Conservation (phyloP, 2,888 invertebrate species). For the Nowickia ferox region DNA sequence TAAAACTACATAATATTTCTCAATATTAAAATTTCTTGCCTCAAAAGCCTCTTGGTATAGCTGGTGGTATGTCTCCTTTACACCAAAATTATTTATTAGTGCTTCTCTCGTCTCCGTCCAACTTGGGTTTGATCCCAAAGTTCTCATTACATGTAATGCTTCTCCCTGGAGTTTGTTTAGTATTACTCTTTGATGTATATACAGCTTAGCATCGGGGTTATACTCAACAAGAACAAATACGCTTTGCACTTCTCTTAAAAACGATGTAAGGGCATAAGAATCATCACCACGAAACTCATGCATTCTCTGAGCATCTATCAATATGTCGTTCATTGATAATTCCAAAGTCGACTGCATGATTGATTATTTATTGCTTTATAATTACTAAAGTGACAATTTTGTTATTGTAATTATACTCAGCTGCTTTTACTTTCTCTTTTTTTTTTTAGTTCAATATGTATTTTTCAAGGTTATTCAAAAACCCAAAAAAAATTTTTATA, state of each 20-base stretch:
- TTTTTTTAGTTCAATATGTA: no score
- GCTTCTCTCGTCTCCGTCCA: conserved; percentile 52
- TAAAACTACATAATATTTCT: conserved; percentile 66
- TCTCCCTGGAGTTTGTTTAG: background rate
- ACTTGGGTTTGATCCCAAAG: conserved; percentile 53
- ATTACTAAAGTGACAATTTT: no score
- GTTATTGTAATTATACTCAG: no score
- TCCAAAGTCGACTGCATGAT: background rate
- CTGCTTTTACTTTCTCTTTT: no score
- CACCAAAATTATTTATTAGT: conserved; percentile 61
- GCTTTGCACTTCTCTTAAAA: conserved; percentile 49
- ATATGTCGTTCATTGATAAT: background rate
- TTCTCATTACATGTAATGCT: conserved; percentile 57
- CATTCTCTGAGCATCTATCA: conserved; percentile 23
- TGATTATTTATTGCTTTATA: background rate
- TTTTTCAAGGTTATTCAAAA: no score
- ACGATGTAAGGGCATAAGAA: conserved; percentile 26
- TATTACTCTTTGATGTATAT: conserved; percentile 6
- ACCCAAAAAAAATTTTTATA: no score
- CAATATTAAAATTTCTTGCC: conserved; percentile 57
- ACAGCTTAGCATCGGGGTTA: conserved; percentile 28
- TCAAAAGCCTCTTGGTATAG: conserved; percentile 3
- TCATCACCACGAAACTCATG: background rate
- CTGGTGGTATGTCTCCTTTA: background rate
- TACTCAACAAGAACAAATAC: conserved; percentile 7